Evolutionary conservation across 2,797 vertebrate species (phyloP).

Genomic region (Meriones psammophilus): DNA sequence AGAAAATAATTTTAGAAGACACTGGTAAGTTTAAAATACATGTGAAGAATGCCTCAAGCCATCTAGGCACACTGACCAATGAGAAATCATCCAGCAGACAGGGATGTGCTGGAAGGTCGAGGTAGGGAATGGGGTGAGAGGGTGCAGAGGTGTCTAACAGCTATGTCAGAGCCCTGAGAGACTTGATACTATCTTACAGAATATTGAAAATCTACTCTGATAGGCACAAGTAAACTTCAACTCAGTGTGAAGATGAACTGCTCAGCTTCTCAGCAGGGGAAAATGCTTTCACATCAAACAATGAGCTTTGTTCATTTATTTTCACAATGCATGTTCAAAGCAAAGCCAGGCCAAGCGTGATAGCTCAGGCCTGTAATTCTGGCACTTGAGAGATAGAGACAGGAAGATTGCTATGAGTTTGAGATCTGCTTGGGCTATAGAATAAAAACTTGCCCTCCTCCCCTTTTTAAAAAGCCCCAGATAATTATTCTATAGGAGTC

Average conservation of each 20-base stretch:
- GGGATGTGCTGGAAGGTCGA: neutral
- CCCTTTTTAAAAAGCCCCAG: neutral
- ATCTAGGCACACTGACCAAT: neutral
- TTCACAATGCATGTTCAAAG: neutral
- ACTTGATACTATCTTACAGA: neutral
- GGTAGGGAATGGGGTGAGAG: neutral
- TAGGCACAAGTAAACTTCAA: neutral
- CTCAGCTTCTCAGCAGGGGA: neutral
- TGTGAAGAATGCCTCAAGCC: neutral
- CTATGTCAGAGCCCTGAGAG: neutral
- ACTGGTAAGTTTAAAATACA: neutral
- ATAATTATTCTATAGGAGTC: neutral
- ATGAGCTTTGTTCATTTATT: neutral
- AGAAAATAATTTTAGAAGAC: neutral
- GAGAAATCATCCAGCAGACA: constrained; percentile 6
- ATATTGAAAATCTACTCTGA: neutral
- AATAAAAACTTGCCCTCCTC: neutral
- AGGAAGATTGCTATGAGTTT: neutral
- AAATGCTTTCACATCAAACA: neutral
- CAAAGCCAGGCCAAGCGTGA: neutral
- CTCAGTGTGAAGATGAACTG: neutral
- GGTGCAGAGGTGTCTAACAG: neutral
- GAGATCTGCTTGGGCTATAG: neutral
- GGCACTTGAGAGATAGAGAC: neutral
- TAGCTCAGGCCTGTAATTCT: neutral